Base-by-base conservation (phyloP, 2,797 vertebrate genomes). In the Diglossa cyanea region DNA sequence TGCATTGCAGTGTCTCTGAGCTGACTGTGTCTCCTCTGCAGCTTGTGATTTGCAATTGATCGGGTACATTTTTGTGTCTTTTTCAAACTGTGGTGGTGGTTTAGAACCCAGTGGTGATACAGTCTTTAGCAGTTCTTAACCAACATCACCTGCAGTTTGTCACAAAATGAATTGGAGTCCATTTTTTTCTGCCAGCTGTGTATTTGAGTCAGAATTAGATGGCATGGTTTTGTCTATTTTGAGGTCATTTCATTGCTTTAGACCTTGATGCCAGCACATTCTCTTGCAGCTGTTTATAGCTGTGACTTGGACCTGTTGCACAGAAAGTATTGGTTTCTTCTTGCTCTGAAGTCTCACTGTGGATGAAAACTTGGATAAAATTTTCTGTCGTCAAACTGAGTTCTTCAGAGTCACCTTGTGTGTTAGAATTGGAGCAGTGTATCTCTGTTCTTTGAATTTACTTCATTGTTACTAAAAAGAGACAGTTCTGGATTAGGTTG, bases 211-310 rank as follows among this genome's bases (percentile, higher is more conserved):
- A 30, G 44, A n/a, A 62, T 51, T 53, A 60, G 51, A 15, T 54
- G 7, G 24, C 14, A 8, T 11, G 9, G 21, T 68, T 81, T 71
- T 75, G 3, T 58, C 9, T 58, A 3, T 33, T 75, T 30, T 11
- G 55, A 16, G 55, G 10, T 28, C 14, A 74, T 17, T 53, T 53
- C 11, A 6, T 97, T 51, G 96, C 96, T 85, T 90, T 93, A 78
- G 97, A 96, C 60, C 92, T 95, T 62, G 61, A 95, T 70, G 58
- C 58, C 42, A 97, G 58, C 10, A 95, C 93, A 23, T 97, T 93
- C 10, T 90, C 85, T 62, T 86, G 91, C 35, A 97, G 94, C 68
- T 97, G 71, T 35, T 48, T 57, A 55, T 66, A 96, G 39, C 95
- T 86, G 37, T 35, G 61, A 30, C 94, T 94, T 72, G 96, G 92